These are phyloP conservation scores for Maconellicoccus hirsutus DNA, from an alignment of 1,140 invertebrate species.

Conservation along the genomic window DNA sequence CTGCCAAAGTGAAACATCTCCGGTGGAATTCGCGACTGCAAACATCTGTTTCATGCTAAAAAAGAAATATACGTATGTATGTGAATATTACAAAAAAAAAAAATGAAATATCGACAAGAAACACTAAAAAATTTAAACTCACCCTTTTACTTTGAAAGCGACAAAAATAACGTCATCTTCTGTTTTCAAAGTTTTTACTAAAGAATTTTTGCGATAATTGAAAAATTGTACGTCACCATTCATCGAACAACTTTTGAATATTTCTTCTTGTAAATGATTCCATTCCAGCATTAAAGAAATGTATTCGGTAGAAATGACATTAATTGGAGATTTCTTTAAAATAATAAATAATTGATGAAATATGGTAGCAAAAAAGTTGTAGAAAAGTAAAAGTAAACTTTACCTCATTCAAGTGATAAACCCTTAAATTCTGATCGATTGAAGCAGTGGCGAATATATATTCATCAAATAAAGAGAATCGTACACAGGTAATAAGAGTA, in stretches of 20 bases:
- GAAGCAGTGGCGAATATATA: not conserved
- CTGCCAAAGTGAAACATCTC: not conserved
- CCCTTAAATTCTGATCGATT: not conserved
- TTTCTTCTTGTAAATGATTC: conserved; percentile 11
- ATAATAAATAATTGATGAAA: not conserved
- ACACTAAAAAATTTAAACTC: too few species aligned
- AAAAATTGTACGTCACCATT: not conserved
- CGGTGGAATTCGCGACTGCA: not conserved
- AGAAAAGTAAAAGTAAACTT: not conserved
- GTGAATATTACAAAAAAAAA: too few species aligned
- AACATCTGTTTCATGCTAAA: not conserved
- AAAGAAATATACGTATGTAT: too few species aligned
- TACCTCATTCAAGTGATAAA: not conserved
- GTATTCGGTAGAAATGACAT: not conserved
- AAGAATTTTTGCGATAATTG: not conserved
- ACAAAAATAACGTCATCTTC: not conserved
- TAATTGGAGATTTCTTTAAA: not conserved
- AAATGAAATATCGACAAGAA: too few species aligned
- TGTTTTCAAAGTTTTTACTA: not conserved
- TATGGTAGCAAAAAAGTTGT: not conserved
- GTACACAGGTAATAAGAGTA: not conserved
- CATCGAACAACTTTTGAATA: not conserved
- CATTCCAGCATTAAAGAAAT: not conserved
- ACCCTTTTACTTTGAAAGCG: not conserved
- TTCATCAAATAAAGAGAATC: not conserved